phyloP scores from a whole-genome alignment of 2,797 vertebrate genomes.

The Mormyrops boulengeri region DNA sequence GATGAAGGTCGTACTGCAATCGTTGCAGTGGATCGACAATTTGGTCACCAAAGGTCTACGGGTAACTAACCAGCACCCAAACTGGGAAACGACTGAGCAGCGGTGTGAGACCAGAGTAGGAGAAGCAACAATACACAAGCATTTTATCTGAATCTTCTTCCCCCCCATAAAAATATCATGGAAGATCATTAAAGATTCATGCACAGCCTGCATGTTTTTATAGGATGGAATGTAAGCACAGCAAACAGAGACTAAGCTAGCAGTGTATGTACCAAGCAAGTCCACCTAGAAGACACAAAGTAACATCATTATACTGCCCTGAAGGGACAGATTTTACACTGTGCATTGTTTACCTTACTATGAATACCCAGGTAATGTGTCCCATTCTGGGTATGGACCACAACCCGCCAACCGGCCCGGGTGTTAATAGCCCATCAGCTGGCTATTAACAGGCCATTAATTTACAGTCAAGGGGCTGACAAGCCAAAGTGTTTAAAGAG shows the following conservation, averaged over 20 bases:
- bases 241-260: neutral
- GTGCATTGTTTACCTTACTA: neutral
- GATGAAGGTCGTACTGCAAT: neutral
- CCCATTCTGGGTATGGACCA: neutral
- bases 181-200: constrained; percentile 1
- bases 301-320: neutral
- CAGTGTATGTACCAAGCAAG: neutral
- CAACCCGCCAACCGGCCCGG: neutral
- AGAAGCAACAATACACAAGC: neutral
- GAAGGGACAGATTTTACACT: neutral
- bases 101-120: neutral
- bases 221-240: neutral
- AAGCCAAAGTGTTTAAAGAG: neutral
- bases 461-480: neutral
- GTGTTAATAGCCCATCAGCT: neutral
- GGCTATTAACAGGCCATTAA: neutral
- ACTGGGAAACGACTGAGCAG: neutral
- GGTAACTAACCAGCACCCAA: neutral
- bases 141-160: neutral
- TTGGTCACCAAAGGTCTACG: neutral
- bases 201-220: neutral
- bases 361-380: neutral
- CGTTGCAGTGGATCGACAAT: neutral
- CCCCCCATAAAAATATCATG: neutral
- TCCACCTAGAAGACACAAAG: neutral